Evolutionary conservation across 64 coral and sea anemone genomes (phyloP).

Genomic region (Pocillopora damicornis): DNA sequence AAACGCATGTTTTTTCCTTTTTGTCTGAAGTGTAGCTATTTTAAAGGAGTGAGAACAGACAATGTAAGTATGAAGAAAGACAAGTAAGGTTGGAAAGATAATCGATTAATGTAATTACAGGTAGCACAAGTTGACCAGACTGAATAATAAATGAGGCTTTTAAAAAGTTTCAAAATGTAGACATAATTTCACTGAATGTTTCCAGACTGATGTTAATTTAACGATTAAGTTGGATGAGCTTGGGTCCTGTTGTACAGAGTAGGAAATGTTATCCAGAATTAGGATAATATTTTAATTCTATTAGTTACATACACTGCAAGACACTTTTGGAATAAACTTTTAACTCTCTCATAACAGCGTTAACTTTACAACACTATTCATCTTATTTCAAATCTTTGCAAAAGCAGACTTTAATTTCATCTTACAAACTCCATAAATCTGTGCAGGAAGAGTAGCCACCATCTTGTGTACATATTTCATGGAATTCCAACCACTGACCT

Average conservation of each 20-base stretch:
- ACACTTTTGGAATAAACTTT: too few relatives aligned
- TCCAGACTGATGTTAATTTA: too few relatives aligned
- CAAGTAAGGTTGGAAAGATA: not conserved
- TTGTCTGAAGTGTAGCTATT: not conserved
- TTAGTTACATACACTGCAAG: not conserved
- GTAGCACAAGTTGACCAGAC: not conserved
- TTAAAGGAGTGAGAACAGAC: too few relatives aligned
- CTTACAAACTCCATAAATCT: too few relatives aligned
- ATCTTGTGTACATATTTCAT: too few relatives aligned
- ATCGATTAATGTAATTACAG: not conserved
- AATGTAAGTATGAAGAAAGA: not conserved
- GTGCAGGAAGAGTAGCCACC: too few relatives aligned
- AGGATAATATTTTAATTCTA: not conserved
- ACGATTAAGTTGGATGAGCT: not conserved
- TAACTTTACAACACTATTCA: too few relatives aligned
- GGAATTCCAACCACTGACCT: too few relatives aligned
- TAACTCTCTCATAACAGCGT: too few relatives aligned
- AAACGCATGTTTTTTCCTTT: not conserved
- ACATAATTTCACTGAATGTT: too few relatives aligned
- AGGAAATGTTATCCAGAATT: not conserved
- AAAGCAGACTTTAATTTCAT: too few relatives aligned
- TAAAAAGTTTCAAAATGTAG: not conserved
- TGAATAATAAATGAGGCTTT: conserved; percentile 1
- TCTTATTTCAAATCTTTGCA: too few relatives aligned
- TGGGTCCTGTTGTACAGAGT: not conserved